A percentile compares a stretch with the other conserved stretches of the same genome.
phyloP scores from a whole-genome alignment of 2,888 invertebrate species.

The Mythimna albipuncta region DNA sequence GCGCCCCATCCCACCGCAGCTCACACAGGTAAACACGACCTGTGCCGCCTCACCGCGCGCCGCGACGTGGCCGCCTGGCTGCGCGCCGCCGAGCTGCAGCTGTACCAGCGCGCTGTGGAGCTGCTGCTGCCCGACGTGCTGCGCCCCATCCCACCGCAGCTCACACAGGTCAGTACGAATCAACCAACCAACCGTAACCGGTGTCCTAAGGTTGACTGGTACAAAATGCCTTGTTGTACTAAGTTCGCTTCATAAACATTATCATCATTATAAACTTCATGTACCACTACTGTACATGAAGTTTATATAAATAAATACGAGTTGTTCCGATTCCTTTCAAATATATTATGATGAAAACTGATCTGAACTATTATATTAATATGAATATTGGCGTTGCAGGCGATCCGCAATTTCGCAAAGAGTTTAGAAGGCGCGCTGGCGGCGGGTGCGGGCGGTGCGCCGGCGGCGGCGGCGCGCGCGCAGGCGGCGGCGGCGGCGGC shows the following conservation, averaged over 20 bases:
- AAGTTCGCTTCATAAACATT: no score
- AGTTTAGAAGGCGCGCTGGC: conserved; percentile 96
- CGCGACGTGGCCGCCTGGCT: conserved; percentile 94
- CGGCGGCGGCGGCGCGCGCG: conserved; percentile 94
- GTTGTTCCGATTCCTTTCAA: no score
- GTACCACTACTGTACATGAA: no score
- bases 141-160: conserved; percentile 39
- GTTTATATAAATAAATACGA: neutral
- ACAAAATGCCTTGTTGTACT: no score
- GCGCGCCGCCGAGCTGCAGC: conserved; percentile 95
- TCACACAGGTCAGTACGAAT: neutral
- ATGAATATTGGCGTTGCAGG: conserved; percentile 84
- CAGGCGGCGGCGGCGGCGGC: conserved; percentile 96
- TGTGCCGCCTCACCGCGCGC: conserved; percentile 93
- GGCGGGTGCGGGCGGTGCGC: conserved; percentile 96
- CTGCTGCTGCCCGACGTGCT: conserved; percentile 92
- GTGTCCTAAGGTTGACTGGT: no score
- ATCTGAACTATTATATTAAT: conserved; percentile 67
- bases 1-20: conserved; percentile 39
- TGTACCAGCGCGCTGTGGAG: conserved; percentile 99
- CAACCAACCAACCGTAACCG: no score
- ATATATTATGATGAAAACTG: neutral
- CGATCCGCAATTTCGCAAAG: conserved; percentile 89
- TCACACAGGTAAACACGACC: no score
- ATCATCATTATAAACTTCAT: no score